A percentile compares a stretch with the other conserved stretches of the same genome.
These are phyloP conservation scores for Climacteris rufus DNA, from an alignment of 2,113 vertebrate species.

Conservation along the genomic window DNA sequence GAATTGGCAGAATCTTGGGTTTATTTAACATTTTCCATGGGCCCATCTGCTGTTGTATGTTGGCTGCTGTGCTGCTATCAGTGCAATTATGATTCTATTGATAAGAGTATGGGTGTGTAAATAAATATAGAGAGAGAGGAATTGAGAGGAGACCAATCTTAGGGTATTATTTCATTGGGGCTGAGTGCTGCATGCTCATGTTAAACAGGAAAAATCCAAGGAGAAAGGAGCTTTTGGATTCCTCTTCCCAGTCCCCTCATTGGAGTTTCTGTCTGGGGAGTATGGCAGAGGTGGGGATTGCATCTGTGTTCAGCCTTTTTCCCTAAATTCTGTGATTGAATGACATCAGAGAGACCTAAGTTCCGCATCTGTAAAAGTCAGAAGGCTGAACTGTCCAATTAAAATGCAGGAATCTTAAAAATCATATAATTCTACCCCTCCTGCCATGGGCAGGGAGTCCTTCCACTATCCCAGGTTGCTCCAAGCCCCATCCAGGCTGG, in stretches of 20 bases:
- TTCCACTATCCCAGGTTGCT: neutral
- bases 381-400: slow-evolving; percentile 52
- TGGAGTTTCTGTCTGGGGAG: neutral
- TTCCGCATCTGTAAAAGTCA: slow-evolving; percentile 59
- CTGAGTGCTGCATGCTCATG: neutral
- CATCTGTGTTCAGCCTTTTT: slow-evolving; percentile 31
- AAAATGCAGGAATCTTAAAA: neutral
- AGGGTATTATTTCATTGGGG: neutral
- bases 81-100: neutral
- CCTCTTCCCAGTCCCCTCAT: neutral
- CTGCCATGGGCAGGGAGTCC: neutral
- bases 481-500: neutral
- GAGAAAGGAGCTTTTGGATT: neutral
- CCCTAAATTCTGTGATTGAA: slow-evolving; percentile 48
- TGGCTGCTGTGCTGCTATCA: neutral
- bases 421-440: neutral
- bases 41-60: neutral
- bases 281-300: neutral
- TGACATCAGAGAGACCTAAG: slow-evolving; percentile 50
- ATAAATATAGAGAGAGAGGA: neutral
- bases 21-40: neutral
- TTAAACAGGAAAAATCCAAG: neutral
- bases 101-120: neutral
- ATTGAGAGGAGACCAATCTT: neutral
- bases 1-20: neutral